Percentiles rank a stretch among this genome's conserved stretches.
Conservation (phyloP, 2,113 vertebrate species). For the Notiomystis cincta region DNA sequence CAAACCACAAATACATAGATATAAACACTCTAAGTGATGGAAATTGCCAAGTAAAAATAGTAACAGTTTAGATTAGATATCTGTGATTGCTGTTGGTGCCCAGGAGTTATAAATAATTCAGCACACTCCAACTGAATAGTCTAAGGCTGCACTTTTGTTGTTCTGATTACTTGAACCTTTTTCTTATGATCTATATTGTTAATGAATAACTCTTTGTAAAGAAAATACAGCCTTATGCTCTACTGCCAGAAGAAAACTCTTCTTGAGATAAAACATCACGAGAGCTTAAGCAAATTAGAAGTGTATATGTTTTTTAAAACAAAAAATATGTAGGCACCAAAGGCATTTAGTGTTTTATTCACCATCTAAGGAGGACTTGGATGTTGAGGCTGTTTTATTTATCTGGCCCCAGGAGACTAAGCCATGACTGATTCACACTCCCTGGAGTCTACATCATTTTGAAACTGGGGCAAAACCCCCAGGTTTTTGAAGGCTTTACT, state of each 20-base stretch:
- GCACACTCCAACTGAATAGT: neutral
- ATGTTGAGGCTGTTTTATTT: neutral
- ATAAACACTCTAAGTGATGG: constrained; percentile 39
- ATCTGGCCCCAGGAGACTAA: neutral
- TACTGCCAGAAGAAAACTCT: neutral
- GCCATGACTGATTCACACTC: neutral
- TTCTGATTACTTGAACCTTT: constrained; percentile 8
- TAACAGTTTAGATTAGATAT: constrained; percentile 50
- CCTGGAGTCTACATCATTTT: neutral
- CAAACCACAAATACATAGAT: constrained; percentile 28
- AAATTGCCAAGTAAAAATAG: constrained; percentile 58
- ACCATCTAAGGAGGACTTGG: neutral
- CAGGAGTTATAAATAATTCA: constrained; percentile 64
- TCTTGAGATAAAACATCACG: neutral
- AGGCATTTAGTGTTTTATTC: neutral
- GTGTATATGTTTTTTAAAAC: rapidly evolving
- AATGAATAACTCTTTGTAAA: neutral
- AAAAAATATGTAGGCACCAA: neutral
- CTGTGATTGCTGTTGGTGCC: constrained; percentile 22
- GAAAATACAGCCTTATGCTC: neutral
- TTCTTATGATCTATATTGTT: neutral
- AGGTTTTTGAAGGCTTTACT: neutral
- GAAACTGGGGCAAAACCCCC: neutral
- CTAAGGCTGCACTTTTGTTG: constrained; percentile 12
- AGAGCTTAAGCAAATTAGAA: neutral